phyloP scores from a whole-genome alignment of 2,797 vertebrate species.

The Lacerta agilis region DNA sequence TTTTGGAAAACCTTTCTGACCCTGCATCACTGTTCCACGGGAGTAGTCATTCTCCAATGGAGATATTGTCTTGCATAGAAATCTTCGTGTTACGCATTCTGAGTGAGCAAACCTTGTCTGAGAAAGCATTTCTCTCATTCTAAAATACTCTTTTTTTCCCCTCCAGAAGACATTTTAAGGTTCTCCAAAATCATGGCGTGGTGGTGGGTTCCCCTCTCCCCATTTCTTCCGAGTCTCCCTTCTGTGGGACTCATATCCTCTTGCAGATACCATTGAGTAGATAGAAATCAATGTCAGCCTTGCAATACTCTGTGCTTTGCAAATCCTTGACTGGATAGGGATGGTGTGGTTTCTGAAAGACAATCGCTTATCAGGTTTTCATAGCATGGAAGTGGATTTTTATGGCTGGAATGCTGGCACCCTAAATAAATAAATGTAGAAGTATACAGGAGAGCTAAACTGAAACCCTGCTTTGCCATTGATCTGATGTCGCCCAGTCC shows the following conservation, averaged over 20 bases:
- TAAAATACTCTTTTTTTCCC: no score
- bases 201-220: no score
- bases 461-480: background rate
- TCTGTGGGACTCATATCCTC: no score
- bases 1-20: no score
- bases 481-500: background rate
- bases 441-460: background rate
- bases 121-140: no score
- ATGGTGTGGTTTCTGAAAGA: background rate
- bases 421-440: background rate
- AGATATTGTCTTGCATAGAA: no score
- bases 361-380: background rate
- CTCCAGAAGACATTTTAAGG: no score
- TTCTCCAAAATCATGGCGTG: no score
- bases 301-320: background rate
- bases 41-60: background rate
- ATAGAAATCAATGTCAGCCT: background rate
- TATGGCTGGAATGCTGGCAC: background rate
- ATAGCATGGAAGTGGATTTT: conserved; percentile 6
- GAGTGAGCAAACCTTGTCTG: no score
- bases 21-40: background rate
- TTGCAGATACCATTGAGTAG: background rate
- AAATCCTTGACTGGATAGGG: background rate
- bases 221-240: no score
- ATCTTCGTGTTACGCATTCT: no score